Percentiles rank a stretch among this genome's conserved stretches.
These are phyloP conservation scores for Hylyphantes graminicola DNA, from an alignment of 1,140 invertebrate genomes.

Conservation along the genomic window DNA sequence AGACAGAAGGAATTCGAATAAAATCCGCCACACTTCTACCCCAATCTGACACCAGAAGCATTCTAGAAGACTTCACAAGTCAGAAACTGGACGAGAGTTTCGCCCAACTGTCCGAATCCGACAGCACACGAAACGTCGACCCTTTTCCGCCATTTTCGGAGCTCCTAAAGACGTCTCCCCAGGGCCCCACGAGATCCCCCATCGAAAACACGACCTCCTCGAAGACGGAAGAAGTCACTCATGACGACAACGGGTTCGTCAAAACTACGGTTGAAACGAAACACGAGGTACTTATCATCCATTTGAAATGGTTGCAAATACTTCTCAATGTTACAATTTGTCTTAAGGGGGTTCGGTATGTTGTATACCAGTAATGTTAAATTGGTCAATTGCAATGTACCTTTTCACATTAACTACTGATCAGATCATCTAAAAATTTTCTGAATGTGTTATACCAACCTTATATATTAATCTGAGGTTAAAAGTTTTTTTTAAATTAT, in stretches of 20 bases:
- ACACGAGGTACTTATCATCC: slow-evolving; percentile 6
- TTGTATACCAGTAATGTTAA: no score
- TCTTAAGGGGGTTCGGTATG: no score
- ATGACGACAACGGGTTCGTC: slow-evolving; percentile 25
- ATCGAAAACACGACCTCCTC: slow-evolving; percentile 19
- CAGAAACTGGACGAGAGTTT: slow-evolving; percentile 7
- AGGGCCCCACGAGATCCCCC: slow-evolving; percentile 26
- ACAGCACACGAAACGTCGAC: background rate
- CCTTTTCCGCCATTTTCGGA: slow-evolving; percentile 33
- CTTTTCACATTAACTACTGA: no score
- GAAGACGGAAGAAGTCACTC: slow-evolving; percentile 27
- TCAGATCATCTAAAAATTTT: no score
- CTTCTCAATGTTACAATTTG: no score
- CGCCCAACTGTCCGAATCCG: background rate
- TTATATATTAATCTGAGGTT: no score
- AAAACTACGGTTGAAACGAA: slow-evolving; percentile 28
- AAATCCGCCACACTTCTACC: slow-evolving; percentile 36
- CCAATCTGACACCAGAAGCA: background rate
- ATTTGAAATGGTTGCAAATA: no score
- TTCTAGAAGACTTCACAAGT: slow-evolving; percentile 34
- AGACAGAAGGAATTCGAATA: slow-evolving; percentile 29
- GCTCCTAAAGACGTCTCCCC: slow-evolving; percentile 1
- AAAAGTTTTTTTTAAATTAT: no score
- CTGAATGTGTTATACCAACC: no score
- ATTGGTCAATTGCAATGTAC: no score